Evolutionary conservation across 1,140 invertebrate species (phyloP).

Genomic region (Cecropterus lyciades): DNA sequence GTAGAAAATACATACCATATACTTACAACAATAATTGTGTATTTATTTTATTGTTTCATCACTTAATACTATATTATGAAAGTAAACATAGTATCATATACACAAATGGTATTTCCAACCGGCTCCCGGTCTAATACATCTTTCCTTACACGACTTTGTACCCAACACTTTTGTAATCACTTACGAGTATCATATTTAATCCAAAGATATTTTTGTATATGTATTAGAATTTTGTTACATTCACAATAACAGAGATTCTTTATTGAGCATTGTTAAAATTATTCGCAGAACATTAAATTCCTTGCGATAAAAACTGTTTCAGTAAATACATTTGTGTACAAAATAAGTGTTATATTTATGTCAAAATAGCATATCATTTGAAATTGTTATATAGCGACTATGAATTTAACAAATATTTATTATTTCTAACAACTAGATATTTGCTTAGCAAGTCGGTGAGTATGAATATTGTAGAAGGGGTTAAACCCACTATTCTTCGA

Average conservation of each 20-base stretch:
- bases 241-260: background rate
- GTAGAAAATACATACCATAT: background rate
- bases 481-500: background rate
- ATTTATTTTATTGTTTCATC: too few species aligned
- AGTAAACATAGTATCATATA: background rate
- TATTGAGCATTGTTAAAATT: constrained; percentile 9
- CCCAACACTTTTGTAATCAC: constrained; percentile 13
- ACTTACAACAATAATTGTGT: too few species aligned
- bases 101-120: background rate
- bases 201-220: constrained; percentile 1
- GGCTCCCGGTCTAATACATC: constrained; percentile 5
- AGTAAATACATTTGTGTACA: too few species aligned
- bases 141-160: constrained; percentile 25
- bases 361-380: too few species aligned
- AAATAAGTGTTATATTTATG: background rate
- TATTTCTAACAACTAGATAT: background rate
- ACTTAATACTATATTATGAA: too few species aligned
- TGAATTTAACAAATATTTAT: too few species aligned
- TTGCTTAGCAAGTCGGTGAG: background rate
- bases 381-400: background rate
- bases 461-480: background rate
- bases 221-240: constrained; percentile 1
- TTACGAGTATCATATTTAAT: background rate
- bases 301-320: background rate
- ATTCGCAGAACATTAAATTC: constrained; percentile 14